Base-by-base conservation (phyloP, 2,888 invertebrate species). In the Argyra leucocephala region DNA sequence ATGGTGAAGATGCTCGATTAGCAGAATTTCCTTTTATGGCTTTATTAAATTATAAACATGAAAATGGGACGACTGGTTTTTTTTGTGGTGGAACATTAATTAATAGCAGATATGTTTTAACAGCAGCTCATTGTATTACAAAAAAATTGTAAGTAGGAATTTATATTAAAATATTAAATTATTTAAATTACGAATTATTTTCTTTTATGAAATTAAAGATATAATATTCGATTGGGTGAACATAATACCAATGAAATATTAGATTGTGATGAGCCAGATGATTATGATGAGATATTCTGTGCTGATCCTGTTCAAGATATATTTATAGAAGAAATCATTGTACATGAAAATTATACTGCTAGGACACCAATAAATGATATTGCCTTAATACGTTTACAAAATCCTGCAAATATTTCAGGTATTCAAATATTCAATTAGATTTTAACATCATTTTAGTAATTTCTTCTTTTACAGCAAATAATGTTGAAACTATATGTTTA, bases 21-120 rank as follows among this genome's bases (percentile, higher is more conserved):
- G 83, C 82, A 64, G 86, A 88, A 72, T 87, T 84, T 78, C 88
- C 89, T 0, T 89, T 88, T 88, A 88, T 89, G 88, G 87, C 85
- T 0, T 78, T 88, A 1, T 73, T 89, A 15, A 82, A 84, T 1
- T 89, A 88, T 70, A 21, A 26, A n/a, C 66, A 65, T 18, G 62
- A 58, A 3, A 15, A 62, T n/a, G 73, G 78, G 57, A 76, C 80
- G 66, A 23, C 22, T 9, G 58, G 62, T 22, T 70, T 81, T 76
- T 78, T 76, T 57, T 73, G 73, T 66, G 72, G 70, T 57, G 72
- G 72, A n/a, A 66, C 72, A 2, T 63, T 73, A 58, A 72, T 73
- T 9, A 69, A 69, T 0, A 65, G 69, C 15, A 65, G 68, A 64
- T 72, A 72, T 65, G 69, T 73, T n/a, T 64, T 73, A 18, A 73